These are phyloP conservation scores for Lasioglossum albipes DNA, from an alignment of 1,140 invertebrate species.

Conservation along the genomic window DNA sequence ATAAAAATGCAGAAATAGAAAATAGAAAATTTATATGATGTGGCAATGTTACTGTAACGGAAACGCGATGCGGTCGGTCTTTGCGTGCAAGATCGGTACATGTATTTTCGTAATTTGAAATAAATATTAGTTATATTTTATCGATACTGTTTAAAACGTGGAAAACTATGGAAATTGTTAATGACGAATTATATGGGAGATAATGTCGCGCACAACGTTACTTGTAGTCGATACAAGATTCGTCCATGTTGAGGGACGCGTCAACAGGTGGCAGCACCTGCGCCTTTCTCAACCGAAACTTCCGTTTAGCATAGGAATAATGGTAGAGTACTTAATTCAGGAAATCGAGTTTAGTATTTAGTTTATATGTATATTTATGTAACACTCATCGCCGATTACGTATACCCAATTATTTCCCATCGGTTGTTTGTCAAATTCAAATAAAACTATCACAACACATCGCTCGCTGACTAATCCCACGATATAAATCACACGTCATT, in stretches of 20 bases:
- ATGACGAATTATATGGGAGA: background rate
- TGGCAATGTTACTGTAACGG: background rate
- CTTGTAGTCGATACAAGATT: constrained; percentile 19
- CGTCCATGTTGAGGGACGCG: background rate
- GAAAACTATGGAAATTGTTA: background rate
- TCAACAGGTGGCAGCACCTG: constrained; percentile 30
- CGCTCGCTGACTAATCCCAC: background rate
- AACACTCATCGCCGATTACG: background rate
- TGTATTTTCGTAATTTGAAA: constrained; percentile 42
- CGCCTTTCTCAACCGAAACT: background rate
- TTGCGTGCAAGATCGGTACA: background rate
- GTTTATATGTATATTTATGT: background rate
- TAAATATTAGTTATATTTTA: constrained; percentile 8
- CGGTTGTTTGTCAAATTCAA: background rate
- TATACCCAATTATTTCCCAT: background rate
- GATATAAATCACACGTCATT: background rate
- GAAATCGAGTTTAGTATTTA: background rate
- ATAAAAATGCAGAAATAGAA: constrained; percentile 2
- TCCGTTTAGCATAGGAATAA: background rate
- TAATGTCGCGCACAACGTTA: background rate
- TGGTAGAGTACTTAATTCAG: constrained; percentile 17
- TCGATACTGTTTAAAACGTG: background rate
- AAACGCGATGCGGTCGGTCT: background rate
- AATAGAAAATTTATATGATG: constrained; percentile 7
- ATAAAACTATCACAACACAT: constrained; percentile 9